Evolutionary conservation across 2,113 vertebrate genomes (phyloP).

Genomic region (Cavia aperea): DNA sequence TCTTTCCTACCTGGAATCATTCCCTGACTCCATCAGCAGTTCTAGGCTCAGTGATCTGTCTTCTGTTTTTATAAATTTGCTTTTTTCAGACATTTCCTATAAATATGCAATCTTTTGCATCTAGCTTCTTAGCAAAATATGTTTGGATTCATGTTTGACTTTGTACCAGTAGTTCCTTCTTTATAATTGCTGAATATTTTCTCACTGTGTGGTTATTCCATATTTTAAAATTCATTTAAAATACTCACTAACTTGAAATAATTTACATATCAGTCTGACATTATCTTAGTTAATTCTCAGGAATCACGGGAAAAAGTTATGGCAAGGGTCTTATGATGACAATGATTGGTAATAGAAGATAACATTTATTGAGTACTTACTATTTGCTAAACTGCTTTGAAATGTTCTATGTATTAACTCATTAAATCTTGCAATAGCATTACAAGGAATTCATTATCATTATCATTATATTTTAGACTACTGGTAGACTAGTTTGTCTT

Average conservation of each 20-base stretch:
- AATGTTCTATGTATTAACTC: not conserved
- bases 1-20: not conserved
- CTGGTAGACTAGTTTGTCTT: not conserved
- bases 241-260: constrained; percentile 26
- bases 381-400: not conserved
- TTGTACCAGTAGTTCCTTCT: not conserved
- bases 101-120: not conserved
- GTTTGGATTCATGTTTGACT: not conserved
- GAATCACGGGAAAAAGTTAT: not conserved
- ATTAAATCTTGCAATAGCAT: not conserved
- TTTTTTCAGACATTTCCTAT: not conserved
- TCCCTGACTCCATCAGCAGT: not conserved
- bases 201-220: not conserved
- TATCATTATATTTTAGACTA: not conserved
- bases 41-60: not conserved
- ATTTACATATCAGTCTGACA: not conserved
- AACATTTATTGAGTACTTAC: not conserved
- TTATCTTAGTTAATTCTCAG: not conserved
- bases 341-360: not conserved
- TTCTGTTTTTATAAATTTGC: not conserved
- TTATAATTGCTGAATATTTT: not conserved
- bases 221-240: not conserved
- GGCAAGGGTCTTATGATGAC: not conserved
- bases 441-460: not conserved
- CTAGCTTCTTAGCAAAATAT: not conserved